Conservation (phyloP, 2,113 vertebrate species). For the Irena cyanogastra region DNA sequence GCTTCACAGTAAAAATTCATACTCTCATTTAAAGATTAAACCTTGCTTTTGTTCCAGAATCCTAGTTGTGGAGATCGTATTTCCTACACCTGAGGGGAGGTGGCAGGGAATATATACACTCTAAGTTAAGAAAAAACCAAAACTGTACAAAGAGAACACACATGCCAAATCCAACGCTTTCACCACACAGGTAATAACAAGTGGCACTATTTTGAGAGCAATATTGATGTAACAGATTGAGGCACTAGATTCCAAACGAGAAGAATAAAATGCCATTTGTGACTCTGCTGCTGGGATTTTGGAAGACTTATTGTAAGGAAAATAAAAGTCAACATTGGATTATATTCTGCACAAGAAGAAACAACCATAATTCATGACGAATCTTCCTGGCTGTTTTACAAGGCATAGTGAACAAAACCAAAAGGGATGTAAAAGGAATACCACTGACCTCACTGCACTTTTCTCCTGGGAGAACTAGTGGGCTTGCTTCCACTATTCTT, state of each 20-base stretch:
- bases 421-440: constrained; percentile 3
- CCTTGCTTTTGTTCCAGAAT: not conserved
- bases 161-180: not conserved
- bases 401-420: not conserved
- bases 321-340: not conserved
- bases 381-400: not conserved
- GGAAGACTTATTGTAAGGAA: not conserved
- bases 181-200: not conserved
- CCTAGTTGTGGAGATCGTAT: not conserved
- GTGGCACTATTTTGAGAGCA: not conserved
- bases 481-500: constrained; percentile 50
- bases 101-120: not conserved
- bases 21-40: not conserved
- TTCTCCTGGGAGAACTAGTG: constrained; percentile 10
- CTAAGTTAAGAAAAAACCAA: not conserved
- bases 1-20: not conserved
- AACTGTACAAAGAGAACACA: not conserved
- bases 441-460: not conserved
- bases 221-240: not conserved
- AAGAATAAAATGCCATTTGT: not conserved
- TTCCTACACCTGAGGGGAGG: not conserved
- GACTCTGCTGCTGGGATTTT: not conserved
- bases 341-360: not conserved
- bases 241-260: not conserved
- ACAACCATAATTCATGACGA: not conserved